Evolutionary conservation across 2,797 vertebrate species (phyloP).

Genomic region (Momotus momota): DNA sequence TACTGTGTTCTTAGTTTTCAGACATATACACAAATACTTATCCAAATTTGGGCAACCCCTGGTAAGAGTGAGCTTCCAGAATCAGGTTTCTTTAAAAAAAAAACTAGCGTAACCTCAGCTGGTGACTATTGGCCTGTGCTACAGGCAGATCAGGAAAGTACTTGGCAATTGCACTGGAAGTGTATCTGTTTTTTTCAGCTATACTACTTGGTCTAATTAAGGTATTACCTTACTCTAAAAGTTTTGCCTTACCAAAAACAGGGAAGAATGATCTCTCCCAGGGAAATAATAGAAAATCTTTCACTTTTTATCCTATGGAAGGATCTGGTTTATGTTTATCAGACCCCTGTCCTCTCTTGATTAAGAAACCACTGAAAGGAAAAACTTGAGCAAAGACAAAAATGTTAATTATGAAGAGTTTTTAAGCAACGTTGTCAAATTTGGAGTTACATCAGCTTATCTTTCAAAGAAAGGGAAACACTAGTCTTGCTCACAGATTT

Average conservation of each 20-base stretch:
- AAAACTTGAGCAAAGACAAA: neutral
- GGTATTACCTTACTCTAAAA: neutral
- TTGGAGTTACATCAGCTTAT: neutral
- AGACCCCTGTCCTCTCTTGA: neutral
- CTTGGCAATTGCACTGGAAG: neutral
- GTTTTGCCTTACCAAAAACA: neutral
- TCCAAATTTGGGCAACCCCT: neutral
- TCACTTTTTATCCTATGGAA: neutral
- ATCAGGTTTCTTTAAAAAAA: neutral
- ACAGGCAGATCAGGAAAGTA: neutral
- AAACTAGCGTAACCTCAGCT: neutral
- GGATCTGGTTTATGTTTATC: neutral
- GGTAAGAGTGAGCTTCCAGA: neutral
- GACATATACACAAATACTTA: neutral
- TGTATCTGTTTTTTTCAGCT: neutral
- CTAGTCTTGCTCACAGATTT: neutral
- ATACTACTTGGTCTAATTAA: neutral
- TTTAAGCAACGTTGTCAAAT: neutral
- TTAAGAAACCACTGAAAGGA: neutral
- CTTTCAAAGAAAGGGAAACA: neutral
- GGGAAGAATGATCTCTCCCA: neutral
- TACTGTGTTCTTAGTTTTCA: neutral
- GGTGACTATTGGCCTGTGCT: neutral
- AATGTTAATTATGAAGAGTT: neutral
- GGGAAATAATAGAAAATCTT: neutral